These are phyloP conservation scores for Acromyrmex echinatior DNA, from an alignment of 1,140 invertebrate genomes.

Conservation along the genomic window DNA sequence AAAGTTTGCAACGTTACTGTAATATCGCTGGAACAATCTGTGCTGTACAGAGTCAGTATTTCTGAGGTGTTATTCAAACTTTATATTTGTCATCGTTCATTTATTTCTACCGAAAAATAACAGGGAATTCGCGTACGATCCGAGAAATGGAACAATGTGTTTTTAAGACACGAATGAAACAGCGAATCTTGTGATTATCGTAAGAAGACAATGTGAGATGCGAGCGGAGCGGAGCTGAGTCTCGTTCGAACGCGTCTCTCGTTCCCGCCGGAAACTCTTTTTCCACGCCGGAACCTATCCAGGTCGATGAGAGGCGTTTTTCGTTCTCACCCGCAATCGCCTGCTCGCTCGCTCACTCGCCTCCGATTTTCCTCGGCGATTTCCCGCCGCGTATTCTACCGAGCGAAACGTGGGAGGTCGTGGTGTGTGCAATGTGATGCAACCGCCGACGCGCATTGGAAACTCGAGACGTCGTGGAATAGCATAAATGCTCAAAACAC, in stretches of 20 bases:
- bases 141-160: neutral
- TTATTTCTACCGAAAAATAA: neutral
- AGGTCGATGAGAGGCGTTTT: constrained; percentile 57
- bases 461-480: constrained; percentile 3
- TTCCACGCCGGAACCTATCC: constrained; percentile 61
- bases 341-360: constrained; percentile 4
- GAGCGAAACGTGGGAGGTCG: constrained; percentile 52
- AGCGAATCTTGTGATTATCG: constrained; percentile 28
- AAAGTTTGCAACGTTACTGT: too few relatives aligned
- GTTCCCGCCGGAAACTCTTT: constrained; percentile 45
- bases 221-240: constrained; percentile 12
- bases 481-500: neutral
- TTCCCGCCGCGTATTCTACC: constrained; percentile 28
- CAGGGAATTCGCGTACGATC: neutral
- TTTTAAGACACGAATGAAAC: neutral
- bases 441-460: constrained; percentile 52
- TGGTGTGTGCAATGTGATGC: constrained; percentile 62
- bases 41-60: too few relatives aligned
- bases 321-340: constrained; percentile 46
- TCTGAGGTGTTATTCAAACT: too few relatives aligned
- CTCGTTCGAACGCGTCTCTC: constrained; percentile 22
- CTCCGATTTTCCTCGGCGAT: constrained; percentile 60
- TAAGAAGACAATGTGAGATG: constrained; percentile 35
- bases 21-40: too few relatives aligned
- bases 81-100: neutral